Base-by-base conservation (phyloP, 1,140 invertebrate genomes). In the Drosophila pectinifera region DNA sequence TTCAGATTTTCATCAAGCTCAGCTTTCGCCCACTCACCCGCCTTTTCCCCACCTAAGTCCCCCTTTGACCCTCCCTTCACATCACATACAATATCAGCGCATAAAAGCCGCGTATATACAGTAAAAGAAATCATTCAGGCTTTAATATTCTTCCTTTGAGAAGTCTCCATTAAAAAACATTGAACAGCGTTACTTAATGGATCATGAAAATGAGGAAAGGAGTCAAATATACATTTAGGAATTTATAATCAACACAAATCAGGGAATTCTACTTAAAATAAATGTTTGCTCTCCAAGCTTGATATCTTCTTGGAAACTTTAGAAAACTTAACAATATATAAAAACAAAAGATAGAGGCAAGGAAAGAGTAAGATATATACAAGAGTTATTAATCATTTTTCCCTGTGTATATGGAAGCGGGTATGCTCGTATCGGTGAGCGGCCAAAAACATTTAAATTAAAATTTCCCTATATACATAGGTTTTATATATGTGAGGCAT, bases 391-490 rank as follows among this genome's bases (percentile, higher is more conserved):
- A 6, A 6, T 38, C 18, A 10, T 22, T 53, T 53, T n/a, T 36
- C 18, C 8, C 31, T n/a, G 49, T 56, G 51, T 38, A 42, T 7
- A 14, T 18, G 14, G 6, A 14, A 16, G 31, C 48, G 39, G 10
- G 28, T 14, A 18, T 20, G 18, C 26, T 28, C 42, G 49, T 51
- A 53, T 54, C 59, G 68, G 72, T 68, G 62, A 61, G 75, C 75
- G 28, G 46, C 26, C 56, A 65, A 84, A 84, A 89, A 89, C 84
- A 89, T 89, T 89, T 84, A 89, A 89, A 89, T 89, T 89, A 89
- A 89, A 89, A 89, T 89, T 78, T 72, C 65, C 28, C 42, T 56
- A 65, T 54, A 56, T 46, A 56, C 49, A 56, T 56, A 46, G 34
- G 49, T 68, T 20, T 56, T 65, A 41, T 63, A 70, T 68, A 57